Evolutionary conservation across 2,797 vertebrate genomes (phyloP), one percentile per base, ranked within the genome.

Genomic region (Rhinogobio ventralis): DNA sequence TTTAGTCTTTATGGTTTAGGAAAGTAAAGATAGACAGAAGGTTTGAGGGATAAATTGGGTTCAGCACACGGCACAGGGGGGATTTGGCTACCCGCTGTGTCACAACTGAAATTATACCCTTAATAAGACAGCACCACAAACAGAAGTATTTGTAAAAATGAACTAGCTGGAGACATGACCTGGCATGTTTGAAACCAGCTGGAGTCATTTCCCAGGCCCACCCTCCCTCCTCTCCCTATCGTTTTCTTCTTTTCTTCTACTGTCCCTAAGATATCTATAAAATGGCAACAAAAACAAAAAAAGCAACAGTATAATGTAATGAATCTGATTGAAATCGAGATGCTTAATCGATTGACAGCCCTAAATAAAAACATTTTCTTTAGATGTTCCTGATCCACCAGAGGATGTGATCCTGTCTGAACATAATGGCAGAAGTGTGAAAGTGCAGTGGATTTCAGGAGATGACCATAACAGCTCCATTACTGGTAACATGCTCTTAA

Each of bases 311-410:
- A 30, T 36, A 20, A 67, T 68, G 45, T 68, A 80, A 80, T 68
- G 19, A 68, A 80, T 80, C 60, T 80, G 46, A 68, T 10, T 67
- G 46, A 53, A 80, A 36, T 68, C 1, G 46, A 80, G 42, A 80
- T 39, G 19, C 62, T n/a, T 51, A 23, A 71, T 81, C 66, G 67
- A 81, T 28, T 72, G 67, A 60, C 14, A 71, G 25, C n/a, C 51
- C 39, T 71, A 73, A 73, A 72, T 82, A 82, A 46, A 88, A 60
- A n/a, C n/a, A n/a, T 39, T 60, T 90, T 79, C 90, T 88, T 84
- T 88, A 99, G 98, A 98, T 81, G 95, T 97, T 90, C 97, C 98
- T 0, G 96, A 97, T 85, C 93, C 96, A 0, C 97, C 98, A 0
- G 93, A 94, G 91, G 91, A 95, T 84, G 92, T 98, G 88, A 92